phyloP scores from a whole-genome alignment of 2,888 invertebrate genomes.

The Himalopsyche tibetana region DNA sequence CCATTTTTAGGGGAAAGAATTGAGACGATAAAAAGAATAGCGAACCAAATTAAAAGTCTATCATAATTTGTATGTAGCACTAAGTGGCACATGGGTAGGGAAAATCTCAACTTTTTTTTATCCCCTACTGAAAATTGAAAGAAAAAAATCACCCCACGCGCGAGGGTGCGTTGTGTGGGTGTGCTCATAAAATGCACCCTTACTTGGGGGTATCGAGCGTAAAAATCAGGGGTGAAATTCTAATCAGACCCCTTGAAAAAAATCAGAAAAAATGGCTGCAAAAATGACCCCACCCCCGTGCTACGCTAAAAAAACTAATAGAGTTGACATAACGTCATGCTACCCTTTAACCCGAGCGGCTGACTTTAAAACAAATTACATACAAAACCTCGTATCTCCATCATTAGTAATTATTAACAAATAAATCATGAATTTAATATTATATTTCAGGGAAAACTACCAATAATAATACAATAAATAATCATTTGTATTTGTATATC shows the following conservation, averaged over 20 bases:
- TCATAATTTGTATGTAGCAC: slow-evolving; percentile 64
- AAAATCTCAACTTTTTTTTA: slow-evolving; percentile 8
- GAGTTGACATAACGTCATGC: slow-evolving; percentile 59
- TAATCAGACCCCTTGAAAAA: slow-evolving; percentile 53
- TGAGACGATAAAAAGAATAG: slow-evolving; percentile 38
- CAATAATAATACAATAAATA: too few species aligned
- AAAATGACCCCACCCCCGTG: slow-evolving; percentile 54
- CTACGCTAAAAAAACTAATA: slow-evolving; percentile 56
- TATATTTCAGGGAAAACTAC: too few species aligned
- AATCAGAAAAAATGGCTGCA: slow-evolving; percentile 62
- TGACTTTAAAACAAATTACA: slow-evolving; percentile 16
- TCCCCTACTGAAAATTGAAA: slow-evolving; percentile 56
- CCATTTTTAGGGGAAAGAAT: slow-evolving; percentile 4
- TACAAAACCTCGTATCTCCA: too few species aligned
- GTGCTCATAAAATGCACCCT: slow-evolving; percentile 56
- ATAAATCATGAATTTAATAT: too few species aligned
- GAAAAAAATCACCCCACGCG: slow-evolving; percentile 53
- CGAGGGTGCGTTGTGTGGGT: slow-evolving; percentile 46
- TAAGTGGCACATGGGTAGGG: slow-evolving; percentile 54
- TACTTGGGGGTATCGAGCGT: slow-evolving; percentile 37
- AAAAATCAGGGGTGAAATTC: slow-evolving; percentile 53
- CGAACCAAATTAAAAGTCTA: slow-evolving; percentile 65
- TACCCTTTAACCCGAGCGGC: slow-evolving; percentile 50
- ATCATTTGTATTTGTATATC: too few species aligned
- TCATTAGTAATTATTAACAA: too few species aligned